These are phyloP conservation scores for Xylocopa sonorina DNA, from an alignment of 1,140 invertebrate species.

Conservation along the genomic window DNA sequence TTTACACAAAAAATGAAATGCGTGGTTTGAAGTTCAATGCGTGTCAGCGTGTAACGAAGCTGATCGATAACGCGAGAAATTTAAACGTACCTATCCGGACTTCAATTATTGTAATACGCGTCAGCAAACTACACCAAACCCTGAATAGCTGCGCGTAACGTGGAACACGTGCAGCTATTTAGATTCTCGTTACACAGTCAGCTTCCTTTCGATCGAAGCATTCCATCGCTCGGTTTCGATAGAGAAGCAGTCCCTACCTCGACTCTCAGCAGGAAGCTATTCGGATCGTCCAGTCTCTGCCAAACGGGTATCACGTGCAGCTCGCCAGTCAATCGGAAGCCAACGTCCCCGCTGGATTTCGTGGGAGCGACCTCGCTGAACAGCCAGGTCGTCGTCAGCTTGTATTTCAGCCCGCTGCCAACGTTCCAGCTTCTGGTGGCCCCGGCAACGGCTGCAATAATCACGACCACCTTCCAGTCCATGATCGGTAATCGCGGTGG, in stretches of 20 bases:
- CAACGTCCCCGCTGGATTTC: conserved; percentile 82
- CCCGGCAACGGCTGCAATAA: conserved; percentile 74
- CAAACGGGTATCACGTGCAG: conserved; percentile 82
- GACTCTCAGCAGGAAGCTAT: conserved; percentile 79
- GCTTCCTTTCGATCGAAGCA: neutral
- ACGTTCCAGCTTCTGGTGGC: conserved; percentile 72
- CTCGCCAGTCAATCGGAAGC: conserved; percentile 82
- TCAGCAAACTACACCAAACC: too few species aligned
- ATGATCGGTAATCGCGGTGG: conserved; percentile 38
- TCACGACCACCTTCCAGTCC: conserved; percentile 60
- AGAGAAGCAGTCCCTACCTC: conserved; percentile 70
- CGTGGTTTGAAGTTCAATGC: too few species aligned
- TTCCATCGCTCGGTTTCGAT: neutral
- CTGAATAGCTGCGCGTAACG: too few species aligned
- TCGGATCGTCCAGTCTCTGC: conserved; percentile 79
- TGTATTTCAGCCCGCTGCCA: conserved; percentile 77
- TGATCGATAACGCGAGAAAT: too few species aligned
- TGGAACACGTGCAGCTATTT: too few species aligned
- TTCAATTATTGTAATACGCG: too few species aligned
- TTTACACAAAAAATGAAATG: too few species aligned
- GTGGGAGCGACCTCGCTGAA: conserved; percentile 80
- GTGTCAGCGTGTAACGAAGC: too few species aligned
- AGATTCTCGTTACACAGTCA: too few species aligned
- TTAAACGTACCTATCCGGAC: too few species aligned
- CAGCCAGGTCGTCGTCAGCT: conserved; percentile 80